These are phyloP conservation scores for Tetropium fuscum DNA, from an alignment of 2,888 invertebrate genomes.

Conservation along the genomic window DNA sequence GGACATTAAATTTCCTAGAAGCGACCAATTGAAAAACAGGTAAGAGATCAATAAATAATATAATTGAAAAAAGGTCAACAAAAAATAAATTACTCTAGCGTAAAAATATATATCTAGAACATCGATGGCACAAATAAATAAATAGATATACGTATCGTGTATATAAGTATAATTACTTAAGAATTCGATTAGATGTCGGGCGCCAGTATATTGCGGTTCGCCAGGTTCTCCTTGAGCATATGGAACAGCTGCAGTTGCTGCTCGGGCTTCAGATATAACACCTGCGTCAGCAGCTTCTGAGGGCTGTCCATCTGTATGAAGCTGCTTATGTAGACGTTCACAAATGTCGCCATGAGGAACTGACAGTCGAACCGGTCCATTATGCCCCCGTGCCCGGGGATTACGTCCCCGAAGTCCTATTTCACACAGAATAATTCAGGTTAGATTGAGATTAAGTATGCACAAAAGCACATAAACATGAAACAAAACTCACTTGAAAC, in stretches of 20 bases:
- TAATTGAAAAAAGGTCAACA: slow-evolving; percentile 3
- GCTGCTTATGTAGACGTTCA: slow-evolving; percentile 98
- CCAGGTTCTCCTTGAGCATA: slow-evolving; percentile 87
- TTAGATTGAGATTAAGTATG: background rate
- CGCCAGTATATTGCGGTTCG: slow-evolving; percentile 77
- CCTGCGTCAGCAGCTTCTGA: slow-evolving; percentile 93
- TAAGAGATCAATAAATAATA: slow-evolving; percentile 23
- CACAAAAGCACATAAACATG: background rate
- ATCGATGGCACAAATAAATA: slow-evolving; percentile 43
- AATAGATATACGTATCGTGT: slow-evolving; percentile 27
- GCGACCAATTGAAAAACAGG: background rate
- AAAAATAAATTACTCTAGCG: slow-evolving; percentile 17
- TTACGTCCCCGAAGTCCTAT: slow-evolving; percentile 98
- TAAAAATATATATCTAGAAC: slow-evolving; percentile 31
- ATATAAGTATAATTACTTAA: slow-evolving; percentile 7
- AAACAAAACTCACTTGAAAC: background rate
- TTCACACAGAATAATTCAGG: slow-evolving; percentile 31
- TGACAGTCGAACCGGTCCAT: slow-evolving; percentile 99
- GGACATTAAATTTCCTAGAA: too few species aligned
- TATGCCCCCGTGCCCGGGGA: slow-evolving; percentile 99
- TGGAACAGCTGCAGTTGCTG: slow-evolving; percentile 95
- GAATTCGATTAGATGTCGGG: slow-evolving; percentile 37
- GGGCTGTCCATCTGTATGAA: slow-evolving; percentile 97
- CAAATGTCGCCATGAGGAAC: slow-evolving; percentile 99
- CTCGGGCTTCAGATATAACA: slow-evolving; percentile 92